Base-by-base conservation (phyloP, 2,888 invertebrate species). In the Seladonia tumulorum region DNA sequence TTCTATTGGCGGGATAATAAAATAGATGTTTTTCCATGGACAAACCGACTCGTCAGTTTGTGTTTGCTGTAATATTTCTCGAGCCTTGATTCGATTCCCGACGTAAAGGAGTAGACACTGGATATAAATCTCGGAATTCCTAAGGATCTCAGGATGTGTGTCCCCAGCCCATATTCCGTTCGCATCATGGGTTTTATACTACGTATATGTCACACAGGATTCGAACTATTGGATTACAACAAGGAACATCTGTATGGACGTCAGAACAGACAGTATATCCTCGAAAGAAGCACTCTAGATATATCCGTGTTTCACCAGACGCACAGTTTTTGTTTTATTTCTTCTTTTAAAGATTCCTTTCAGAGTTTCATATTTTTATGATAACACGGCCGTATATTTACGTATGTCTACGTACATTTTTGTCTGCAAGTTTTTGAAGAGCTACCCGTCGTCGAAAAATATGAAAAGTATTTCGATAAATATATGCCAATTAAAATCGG, bases 161-260 rank as follows among this genome's bases (percentile, higher is more conserved):
- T 74, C 60, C 76, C 68, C 72, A 75, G 81, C 84, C 82, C 78
- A 81, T 87, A 82, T 89, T 87, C 87, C 80, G 76, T 79, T 81
- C 88, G 82, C 77, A 89, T 87, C 85, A 85, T 76, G 45, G 80
- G 84, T 81, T 85, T 83, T 89, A 79, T 81, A 66, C 60, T 87
- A 74, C 79, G 66, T 76, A 77, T 82, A 84, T 63, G 85, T 87
- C 90, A 78, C 72, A 53, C 71, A 72, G 82, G 79, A 89, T 88
- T 76, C 82, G 85, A 88, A 89, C 90, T 89, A 88, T 88, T 88
- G 88, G 90, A 88, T 88, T 89, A 87, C 85, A 88, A 82, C 85
- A 76, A 79, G 85, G 79, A 79, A 85, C 79, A 82, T 80, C 78
- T 79, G 80, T 85, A 81, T 75, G 88, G 85, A 85, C 77, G 88